Evolutionary conservation across 2,888 invertebrate species (phyloP).

Genomic region (Aphodius sticticus): DNA sequence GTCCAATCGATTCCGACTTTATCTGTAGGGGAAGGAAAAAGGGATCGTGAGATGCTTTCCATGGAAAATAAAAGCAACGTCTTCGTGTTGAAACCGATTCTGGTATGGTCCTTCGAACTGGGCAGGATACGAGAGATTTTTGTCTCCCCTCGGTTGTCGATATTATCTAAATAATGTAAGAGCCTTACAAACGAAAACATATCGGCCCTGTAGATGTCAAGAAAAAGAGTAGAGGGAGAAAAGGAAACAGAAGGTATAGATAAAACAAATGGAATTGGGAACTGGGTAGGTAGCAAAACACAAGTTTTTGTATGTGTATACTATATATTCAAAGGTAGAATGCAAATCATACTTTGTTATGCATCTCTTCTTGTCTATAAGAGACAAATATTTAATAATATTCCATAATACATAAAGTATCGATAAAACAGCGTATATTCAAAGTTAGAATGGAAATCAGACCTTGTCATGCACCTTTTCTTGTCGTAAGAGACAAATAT

Average conservation of each 20-base stretch:
- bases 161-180: slow-evolving; percentile 4
- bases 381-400: too few species aligned
- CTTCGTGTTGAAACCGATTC: neutral
- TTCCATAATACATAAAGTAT: too few species aligned
- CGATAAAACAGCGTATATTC: too few species aligned
- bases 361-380: too few species aligned
- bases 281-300: too few species aligned
- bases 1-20: neutral
- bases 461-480: too few species aligned
- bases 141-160: neutral
- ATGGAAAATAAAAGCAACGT: slow-evolving; percentile 4
- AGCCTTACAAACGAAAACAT: slow-evolving; percentile 4
- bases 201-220: neutral
- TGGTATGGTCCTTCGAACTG: neutral
- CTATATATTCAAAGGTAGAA: too few species aligned
- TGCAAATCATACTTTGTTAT: too few species aligned
- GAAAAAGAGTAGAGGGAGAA: neutral
- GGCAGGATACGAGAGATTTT: neutral
- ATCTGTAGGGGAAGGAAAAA: neutral
- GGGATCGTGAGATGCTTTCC: neutral
- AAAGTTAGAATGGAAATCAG: too few species aligned
- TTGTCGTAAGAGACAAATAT: too few species aligned
- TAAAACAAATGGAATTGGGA: neutral
- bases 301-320: too few species aligned
- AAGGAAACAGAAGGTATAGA: neutral